These are phyloP conservation scores for Hypolimnas misippus DNA, from an alignment of 2,888 invertebrate genomes.

Conservation along the genomic window DNA sequence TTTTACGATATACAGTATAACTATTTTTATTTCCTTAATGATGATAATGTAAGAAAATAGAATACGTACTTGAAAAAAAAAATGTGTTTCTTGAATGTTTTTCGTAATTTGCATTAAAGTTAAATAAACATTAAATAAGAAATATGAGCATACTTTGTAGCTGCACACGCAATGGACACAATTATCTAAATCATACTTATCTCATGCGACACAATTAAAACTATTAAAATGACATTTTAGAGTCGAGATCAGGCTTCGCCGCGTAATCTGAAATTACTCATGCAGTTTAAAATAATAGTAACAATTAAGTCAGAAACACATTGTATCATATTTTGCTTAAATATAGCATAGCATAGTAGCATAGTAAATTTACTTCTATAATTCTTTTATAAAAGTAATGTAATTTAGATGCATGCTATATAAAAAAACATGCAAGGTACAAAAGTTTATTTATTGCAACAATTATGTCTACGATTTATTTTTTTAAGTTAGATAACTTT, in stretches of 20 bases:
- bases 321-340: constrained; percentile 1
- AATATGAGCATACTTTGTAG: constrained; percentile 25
- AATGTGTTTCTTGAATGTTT: background rate
- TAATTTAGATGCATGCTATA: too few relatives aligned
- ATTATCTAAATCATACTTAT: constrained; percentile 52
- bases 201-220: constrained; percentile 68
- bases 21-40: too few relatives aligned
- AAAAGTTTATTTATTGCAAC: too few relatives aligned
- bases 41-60: background rate
- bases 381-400: too few relatives aligned
- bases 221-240: constrained; percentile 79
- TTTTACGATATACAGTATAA: background rate
- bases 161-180: constrained; percentile 27
- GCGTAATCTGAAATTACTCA: constrained; percentile 20
- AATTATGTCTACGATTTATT: too few relatives aligned
- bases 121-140: constrained; percentile 15
- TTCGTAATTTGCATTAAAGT: constrained; percentile 1
- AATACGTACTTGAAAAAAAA: background rate
- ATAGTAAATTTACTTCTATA: too few relatives aligned
- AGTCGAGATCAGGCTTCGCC: background rate
- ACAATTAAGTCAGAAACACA: background rate
- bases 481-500: too few relatives aligned
- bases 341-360: too few relatives aligned
- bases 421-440: too few relatives aligned
- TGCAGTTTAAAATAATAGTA: constrained; percentile 14